Conservation (phyloP, 2,113 vertebrate species). For the Hoplias malabaricus region DNA sequence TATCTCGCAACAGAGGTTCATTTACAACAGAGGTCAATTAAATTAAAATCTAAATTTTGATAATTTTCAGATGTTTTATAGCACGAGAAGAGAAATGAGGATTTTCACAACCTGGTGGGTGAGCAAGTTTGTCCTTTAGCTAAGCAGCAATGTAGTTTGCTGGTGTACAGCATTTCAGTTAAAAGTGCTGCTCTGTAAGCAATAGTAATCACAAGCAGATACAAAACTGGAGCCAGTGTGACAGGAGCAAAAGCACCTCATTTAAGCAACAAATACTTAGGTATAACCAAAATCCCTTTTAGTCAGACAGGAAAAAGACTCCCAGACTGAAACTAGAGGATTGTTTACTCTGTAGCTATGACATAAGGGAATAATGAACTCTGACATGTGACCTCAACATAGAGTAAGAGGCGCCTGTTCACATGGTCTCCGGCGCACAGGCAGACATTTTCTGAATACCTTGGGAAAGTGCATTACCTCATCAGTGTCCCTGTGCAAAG, state of each 20-base stretch:
- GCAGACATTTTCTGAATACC: slow-evolving; percentile 48
- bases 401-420: slow-evolving; percentile 48
- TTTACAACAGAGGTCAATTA: too few relatives aligned
- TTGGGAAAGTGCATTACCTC: slow-evolving; percentile 49
- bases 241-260: slow-evolving; percentile 19
- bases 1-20: background rate
- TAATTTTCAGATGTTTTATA: background rate
- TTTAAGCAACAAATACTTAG: slow-evolving; percentile 12
- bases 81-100: background rate
- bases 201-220: slow-evolving; percentile 33
- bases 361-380: slow-evolving; percentile 54
- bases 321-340: slow-evolving; percentile 30
- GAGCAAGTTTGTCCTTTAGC: background rate
- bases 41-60: too few relatives aligned
- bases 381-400: slow-evolving; percentile 53
- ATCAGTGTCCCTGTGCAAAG: slow-evolving; percentile 17
- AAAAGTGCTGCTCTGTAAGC: background rate
- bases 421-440: slow-evolving; percentile 36
- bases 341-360: slow-evolving; percentile 50
- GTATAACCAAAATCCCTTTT: background rate
- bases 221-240: slow-evolving; percentile 10
- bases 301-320: slow-evolving; percentile 1
- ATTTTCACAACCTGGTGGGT: background rate
- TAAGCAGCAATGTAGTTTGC: slow-evolving; percentile 13
- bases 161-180: background rate